phyloP scores from a whole-genome alignment of 2,113 vertebrate genomes.

The Naja naja region DNA sequence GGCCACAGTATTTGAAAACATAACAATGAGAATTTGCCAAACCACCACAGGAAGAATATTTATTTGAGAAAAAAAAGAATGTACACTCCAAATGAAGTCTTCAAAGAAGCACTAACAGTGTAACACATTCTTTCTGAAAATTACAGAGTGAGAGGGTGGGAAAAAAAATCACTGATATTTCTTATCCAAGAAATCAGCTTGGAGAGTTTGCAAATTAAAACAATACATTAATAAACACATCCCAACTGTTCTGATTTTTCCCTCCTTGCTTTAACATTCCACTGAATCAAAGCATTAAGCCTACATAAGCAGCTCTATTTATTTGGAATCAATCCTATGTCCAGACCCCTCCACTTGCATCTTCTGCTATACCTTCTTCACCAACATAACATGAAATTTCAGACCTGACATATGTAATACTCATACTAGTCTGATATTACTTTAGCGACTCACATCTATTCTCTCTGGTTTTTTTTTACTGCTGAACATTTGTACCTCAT shows the following conservation, averaged over 20 bases:
- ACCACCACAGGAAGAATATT: background rate
- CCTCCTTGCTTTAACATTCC: background rate
- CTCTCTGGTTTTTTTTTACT: background rate
- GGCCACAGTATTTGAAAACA: background rate
- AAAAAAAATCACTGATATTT: background rate
- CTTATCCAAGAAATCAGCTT: background rate
- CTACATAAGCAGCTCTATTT: background rate
- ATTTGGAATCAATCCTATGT: background rate
- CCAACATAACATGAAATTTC: background rate
- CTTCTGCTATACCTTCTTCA: background rate
- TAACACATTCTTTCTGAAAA: background rate
- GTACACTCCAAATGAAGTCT: background rate
- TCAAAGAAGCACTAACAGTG: background rate
- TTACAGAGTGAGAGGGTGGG: background rate
- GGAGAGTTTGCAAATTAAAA: background rate
- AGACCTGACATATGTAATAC: background rate
- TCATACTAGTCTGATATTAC: background rate
- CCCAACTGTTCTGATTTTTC: background rate
- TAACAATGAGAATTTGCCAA: background rate
- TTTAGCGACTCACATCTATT: background rate
- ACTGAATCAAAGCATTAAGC: background rate
- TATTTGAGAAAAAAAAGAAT: background rate
- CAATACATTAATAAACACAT: background rate
- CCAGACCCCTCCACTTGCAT: background rate
- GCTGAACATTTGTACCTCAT: background rate